phyloP scores from a whole-genome alignment of 2,797 vertebrate genomes.

The Podargus strigoides region DNA sequence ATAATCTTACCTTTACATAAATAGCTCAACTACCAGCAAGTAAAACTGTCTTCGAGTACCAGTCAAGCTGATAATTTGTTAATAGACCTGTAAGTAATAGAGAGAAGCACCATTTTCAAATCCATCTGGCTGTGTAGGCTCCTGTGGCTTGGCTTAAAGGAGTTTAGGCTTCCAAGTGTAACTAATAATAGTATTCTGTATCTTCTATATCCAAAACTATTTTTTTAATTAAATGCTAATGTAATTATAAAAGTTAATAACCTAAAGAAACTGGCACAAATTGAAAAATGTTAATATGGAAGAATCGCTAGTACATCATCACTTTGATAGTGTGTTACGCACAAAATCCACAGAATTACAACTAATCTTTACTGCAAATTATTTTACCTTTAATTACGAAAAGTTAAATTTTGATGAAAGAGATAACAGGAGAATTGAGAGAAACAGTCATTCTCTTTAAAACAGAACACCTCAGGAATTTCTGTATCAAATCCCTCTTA shows the following conservation, averaged over 20 bases:
- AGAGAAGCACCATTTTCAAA: neutral
- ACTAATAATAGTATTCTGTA: neutral
- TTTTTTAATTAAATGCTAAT: slow-evolving; percentile 53
- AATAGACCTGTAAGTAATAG: neutral
- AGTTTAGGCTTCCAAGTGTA: neutral
- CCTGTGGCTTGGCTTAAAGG: neutral
- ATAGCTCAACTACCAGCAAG: neutral
- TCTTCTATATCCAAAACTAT: neutral
- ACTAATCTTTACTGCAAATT: neutral
- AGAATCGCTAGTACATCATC: slow-evolving; percentile 26
- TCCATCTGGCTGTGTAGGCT: neutral
- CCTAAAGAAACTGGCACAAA: slow-evolving; percentile 41
- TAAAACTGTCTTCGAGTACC: neutral
- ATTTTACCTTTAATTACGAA: neutral
- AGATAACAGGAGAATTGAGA: neutral
- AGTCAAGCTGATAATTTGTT: neutral
- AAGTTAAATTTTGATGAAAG: neutral
- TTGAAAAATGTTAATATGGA: slow-evolving; percentile 34
- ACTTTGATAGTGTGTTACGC: neutral
- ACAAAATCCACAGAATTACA: neutral
- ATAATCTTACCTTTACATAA: neutral
- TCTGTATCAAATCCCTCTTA: neutral
- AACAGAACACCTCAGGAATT: neutral
- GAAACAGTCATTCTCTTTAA: neutral
- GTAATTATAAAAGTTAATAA: slow-evolving; percentile 62